A percentile compares a stretch with the other conserved stretches of the same genome.
Conservation (phyloP, 1,140 invertebrate species). For the Paraescarpia echinospica region DNA sequence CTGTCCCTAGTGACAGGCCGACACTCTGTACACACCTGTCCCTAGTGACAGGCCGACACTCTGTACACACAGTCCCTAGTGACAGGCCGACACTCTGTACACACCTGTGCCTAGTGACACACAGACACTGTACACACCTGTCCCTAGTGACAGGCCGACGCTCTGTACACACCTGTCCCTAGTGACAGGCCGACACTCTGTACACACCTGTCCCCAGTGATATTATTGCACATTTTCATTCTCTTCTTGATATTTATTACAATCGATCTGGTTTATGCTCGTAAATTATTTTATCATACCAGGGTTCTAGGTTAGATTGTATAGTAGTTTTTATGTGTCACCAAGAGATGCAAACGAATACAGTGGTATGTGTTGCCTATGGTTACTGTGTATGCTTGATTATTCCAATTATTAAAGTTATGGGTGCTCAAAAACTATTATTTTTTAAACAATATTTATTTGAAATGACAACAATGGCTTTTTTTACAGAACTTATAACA, state of each 20-base stretch:
- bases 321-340: neutral
- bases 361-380: neutral
- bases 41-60: neutral
- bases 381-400: neutral
- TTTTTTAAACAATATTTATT: neutral
- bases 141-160: no score
- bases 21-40: neutral
- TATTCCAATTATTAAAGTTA: neutral
- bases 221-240: neutral
- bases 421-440: neutral
- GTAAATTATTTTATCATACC: neutral
- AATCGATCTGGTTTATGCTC: neutral
- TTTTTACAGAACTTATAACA: no score
- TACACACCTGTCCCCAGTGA: neutral
- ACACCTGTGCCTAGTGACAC: no score
- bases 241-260: neutral
- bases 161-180: neutral
- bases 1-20: neutral
- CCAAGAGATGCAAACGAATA: neutral
- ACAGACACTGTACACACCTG: no score
- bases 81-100: neutral
- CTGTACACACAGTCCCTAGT: neutral
- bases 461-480: no score
- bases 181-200: neutral
- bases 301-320: neutral